Percentiles rank a stretch among this genome's conserved stretches.
phyloP scores from a whole-genome alignment of 2,797 vertebrate species.

The Vespertilio murinus region DNA sequence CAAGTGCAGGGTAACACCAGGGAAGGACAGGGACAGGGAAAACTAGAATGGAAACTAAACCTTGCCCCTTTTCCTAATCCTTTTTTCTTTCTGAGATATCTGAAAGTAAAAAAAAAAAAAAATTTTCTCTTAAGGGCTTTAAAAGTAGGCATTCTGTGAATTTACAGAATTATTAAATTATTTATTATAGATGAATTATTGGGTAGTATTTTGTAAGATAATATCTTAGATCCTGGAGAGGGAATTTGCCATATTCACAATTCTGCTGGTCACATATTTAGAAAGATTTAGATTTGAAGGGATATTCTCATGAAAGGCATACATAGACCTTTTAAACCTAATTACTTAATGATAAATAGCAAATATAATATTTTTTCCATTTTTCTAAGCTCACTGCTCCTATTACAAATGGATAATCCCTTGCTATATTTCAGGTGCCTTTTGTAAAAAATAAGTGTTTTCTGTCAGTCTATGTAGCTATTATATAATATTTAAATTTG shows the following conservation, averaged over 20 bases:
- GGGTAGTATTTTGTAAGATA: not conserved
- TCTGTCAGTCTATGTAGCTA: not conserved
- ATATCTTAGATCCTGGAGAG: not conserved
- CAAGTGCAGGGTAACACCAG: too few relatives aligned
- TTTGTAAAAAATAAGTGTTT: not conserved
- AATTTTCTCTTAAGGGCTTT: not conserved
- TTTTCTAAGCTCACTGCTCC: not conserved
- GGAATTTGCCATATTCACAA: not conserved
- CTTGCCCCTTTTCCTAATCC: not conserved
- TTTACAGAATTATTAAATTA: not conserved
- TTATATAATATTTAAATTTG: not conserved
- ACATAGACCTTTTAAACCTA: not conserved
- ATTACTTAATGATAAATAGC: not conserved
- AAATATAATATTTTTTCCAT: not conserved
- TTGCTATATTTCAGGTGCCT: not conserved
- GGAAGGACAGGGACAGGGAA: not conserved
- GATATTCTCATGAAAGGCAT: not conserved
- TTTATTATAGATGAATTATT: not conserved
- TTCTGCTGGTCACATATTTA: not conserved
- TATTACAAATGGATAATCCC: not conserved
- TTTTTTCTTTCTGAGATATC: not conserved
- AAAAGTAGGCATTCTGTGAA: not conserved
- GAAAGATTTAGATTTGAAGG: not conserved
- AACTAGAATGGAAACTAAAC: not conserved
- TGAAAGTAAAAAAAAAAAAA: not conserved